Conservation (phyloP, 2,888 invertebrate genomes). For the Chloroclysta siterata region DNA sequence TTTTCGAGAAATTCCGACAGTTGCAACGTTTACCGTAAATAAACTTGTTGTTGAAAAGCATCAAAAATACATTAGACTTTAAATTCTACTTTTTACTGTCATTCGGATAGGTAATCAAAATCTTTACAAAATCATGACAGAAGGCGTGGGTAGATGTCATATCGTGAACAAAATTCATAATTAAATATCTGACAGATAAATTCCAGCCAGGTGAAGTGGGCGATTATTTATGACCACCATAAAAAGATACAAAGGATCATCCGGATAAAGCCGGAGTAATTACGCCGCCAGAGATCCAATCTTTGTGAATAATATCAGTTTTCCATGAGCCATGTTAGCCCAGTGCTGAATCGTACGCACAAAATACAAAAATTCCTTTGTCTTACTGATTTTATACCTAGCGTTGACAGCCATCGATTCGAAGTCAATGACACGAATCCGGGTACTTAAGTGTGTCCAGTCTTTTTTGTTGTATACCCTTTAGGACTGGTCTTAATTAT, state of each 20-base stretch:
- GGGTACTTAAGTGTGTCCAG: too few relatives aligned
- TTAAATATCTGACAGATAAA: conserved; percentile 69
- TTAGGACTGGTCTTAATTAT: too few relatives aligned
- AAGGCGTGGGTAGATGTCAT: conserved; percentile 40
- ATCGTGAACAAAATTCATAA: conserved; percentile 57
- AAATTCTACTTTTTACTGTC: background rate
- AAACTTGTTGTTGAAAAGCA: too few relatives aligned
- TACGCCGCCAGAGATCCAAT: conserved; percentile 45
- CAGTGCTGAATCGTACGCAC: conserved; percentile 1
- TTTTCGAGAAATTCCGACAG: too few relatives aligned
- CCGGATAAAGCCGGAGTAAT: conserved; percentile 57
- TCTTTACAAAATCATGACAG: conserved; percentile 5
- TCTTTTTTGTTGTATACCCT: too few relatives aligned
- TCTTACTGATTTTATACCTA: background rate
- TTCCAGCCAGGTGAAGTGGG: conserved; percentile 56
- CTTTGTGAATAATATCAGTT: conserved; percentile 30
- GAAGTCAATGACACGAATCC: background rate
- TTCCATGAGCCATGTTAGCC: conserved; percentile 9
- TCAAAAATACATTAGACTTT: too few relatives aligned
- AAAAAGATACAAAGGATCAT: conserved; percentile 68
- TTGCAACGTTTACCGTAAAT: too few relatives aligned
- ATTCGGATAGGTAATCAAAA: background rate
- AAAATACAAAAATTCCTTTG: background rate
- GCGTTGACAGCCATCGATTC: background rate
- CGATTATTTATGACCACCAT: conserved; percentile 69